Percentiles rank a stretch among this genome's conserved stretches.
These are phyloP conservation scores for Stomatorhinus walkeri DNA, from an alignment of 2,797 vertebrate genomes.

Conservation along the genomic window DNA sequence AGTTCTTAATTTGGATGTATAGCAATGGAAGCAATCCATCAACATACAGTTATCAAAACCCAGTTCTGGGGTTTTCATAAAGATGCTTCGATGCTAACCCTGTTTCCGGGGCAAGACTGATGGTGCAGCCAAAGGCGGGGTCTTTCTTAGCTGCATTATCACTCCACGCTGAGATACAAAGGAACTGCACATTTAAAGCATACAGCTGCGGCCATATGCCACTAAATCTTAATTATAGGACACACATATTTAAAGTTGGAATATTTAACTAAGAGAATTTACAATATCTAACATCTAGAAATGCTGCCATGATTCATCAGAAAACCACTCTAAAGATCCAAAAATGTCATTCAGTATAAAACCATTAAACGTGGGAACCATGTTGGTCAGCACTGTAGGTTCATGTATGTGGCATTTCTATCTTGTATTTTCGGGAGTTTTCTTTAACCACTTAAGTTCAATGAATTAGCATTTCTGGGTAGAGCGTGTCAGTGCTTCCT, in stretches of 20 bases:
- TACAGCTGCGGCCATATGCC: not conserved
- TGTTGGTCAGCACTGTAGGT: not conserved
- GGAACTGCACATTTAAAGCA: not conserved
- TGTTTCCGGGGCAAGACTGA: slow-evolving; percentile 53
- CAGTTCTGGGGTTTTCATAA: slow-evolving; percentile 51
- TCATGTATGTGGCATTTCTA: not conserved
- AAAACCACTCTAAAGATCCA: not conserved
- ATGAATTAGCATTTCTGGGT: not conserved
- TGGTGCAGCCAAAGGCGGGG: slow-evolving; percentile 51
- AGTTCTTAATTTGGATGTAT: slow-evolving; percentile 53
- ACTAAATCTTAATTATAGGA: not conserved
- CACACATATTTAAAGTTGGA: not conserved
- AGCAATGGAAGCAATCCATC: slow-evolving; percentile 55
- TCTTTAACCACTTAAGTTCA: not conserved
- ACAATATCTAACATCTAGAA: not conserved
- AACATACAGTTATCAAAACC: slow-evolving; percentile 51
- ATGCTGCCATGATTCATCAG: not conserved
- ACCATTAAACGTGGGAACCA: not conserved
- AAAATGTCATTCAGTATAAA: not conserved
- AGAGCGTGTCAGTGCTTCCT: not conserved
- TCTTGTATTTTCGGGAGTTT: not conserved
- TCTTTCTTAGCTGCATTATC: slow-evolving; percentile 26
- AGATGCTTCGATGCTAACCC: slow-evolving; percentile 71
- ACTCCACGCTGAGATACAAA: not conserved
- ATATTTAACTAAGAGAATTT: not conserved